A percentile compares a stretch with the other conserved stretches of the same genome.
Evolutionary conservation across 37 sponge, comb jelly and placozoan genomes (phyloP).

Genomic region (Aplysina aerophoba): DNA sequence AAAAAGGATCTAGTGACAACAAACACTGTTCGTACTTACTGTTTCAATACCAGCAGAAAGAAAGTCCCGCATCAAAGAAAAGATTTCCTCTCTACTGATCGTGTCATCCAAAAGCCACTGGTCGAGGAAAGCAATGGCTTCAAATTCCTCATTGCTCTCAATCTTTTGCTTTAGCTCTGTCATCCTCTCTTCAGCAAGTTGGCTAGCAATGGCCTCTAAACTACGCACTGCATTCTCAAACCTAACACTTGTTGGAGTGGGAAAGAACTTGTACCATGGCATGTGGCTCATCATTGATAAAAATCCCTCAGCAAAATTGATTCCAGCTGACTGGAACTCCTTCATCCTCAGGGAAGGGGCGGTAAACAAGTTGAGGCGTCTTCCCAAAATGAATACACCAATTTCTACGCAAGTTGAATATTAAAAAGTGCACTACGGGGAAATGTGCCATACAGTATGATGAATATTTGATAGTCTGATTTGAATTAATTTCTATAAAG

Average conservation of each 20-base stretch:
- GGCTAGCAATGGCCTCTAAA: background rate
- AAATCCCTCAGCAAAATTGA: background rate
- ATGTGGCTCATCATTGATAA: background rate
- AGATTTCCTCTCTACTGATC: background rate
- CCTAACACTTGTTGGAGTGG: slow-evolving; percentile 17
- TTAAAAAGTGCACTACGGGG: no score
- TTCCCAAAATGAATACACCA: slow-evolving; percentile 20
- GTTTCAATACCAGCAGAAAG: slow-evolving; percentile 16
- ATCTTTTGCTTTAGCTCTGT: background rate
- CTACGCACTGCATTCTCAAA: background rate
- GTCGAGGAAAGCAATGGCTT: background rate
- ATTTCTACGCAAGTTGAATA: background rate
- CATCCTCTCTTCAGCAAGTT: slow-evolving; percentile 20
- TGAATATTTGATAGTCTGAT: no score
- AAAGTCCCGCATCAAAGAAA: background rate
- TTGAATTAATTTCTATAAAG: no score
- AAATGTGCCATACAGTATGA: no score
- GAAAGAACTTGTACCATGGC: background rate
- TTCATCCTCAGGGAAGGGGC: background rate
- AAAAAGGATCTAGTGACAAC: no score
- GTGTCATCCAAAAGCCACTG: slow-evolving; percentile 19
- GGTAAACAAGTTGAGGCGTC: background rate
- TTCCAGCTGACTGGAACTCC: background rate
- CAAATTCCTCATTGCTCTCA: background rate
- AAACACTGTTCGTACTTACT: background rate